These are phyloP conservation scores for Pimpla rufipes DNA, from an alignment of 2,888 invertebrate species.

Conservation along the genomic window DNA sequence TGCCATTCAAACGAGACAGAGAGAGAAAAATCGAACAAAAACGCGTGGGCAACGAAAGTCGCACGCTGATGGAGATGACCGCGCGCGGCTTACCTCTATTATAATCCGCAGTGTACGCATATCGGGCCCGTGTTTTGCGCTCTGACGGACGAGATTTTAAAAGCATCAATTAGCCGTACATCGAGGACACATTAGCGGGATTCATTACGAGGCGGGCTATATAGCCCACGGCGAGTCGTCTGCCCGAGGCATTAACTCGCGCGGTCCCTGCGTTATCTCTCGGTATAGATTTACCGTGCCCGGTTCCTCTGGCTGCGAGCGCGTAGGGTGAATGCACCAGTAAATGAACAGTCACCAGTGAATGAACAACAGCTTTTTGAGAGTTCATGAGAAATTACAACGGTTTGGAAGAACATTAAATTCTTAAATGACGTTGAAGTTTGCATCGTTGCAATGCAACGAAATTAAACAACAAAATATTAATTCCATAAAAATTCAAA, in stretches of 20 bases:
- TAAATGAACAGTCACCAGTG: too few species aligned
- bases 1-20: background rate
- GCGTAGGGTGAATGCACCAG: background rate
- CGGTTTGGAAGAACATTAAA: too few species aligned
- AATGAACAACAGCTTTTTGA: too few species aligned
- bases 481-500: too few species aligned
- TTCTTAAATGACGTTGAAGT: too few species aligned
- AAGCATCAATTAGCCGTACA: constrained; percentile 54
- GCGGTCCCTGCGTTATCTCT: background rate
- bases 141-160: constrained; percentile 31
- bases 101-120: constrained; percentile 8
- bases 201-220: constrained; percentile 27
- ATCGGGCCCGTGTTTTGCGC: constrained; percentile 19
- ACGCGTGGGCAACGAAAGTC: constrained; percentile 28
- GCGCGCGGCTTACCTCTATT: constrained; percentile 24
- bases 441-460: too few species aligned
- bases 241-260: constrained; percentile 2
- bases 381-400: too few species aligned
- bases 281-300: background rate
- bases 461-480: too few species aligned
- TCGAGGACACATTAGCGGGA: constrained; percentile 52
- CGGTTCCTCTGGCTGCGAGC: background rate
- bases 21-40: constrained; percentile 5
- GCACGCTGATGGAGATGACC: background rate
- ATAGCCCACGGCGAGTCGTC: background rate